Evolutionary conservation across 1,140 invertebrate genomes (phyloP).

Genomic region (Grapholita molesta): DNA sequence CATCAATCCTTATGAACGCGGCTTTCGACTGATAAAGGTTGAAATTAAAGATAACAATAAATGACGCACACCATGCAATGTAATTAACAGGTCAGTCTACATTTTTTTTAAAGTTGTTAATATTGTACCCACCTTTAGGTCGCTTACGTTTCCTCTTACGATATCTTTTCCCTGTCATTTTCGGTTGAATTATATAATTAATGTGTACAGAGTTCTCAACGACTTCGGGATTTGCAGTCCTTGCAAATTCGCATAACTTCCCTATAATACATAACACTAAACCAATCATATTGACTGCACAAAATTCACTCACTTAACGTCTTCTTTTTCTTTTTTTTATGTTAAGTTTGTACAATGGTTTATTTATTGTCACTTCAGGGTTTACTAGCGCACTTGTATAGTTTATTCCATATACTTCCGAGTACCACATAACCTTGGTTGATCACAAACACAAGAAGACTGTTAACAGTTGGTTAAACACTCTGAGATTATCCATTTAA

Average conservation of each 20-base stretch:
- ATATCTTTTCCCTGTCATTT: conserved; percentile 25
- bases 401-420: not conserved
- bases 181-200: conserved; percentile 22
- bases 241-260: conserved; percentile 49
- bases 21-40: too few species aligned
- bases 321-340: conserved; percentile 53
- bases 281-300: conserved; percentile 49
- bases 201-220: conserved; percentile 19
- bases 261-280: conserved; percentile 55
- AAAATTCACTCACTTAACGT: conserved; percentile 15
- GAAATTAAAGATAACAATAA: too few species aligned
- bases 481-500: conserved; percentile 9
- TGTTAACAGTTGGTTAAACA: not conserved
- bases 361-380: conserved; percentile 16
- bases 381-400: conserved; percentile 21
- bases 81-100: too few species aligned
- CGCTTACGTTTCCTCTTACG: conserved; percentile 24
- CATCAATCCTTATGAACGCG: too few species aligned
- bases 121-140: conserved; percentile 27
- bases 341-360: conserved; percentile 36
- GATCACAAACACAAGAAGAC: not conserved
- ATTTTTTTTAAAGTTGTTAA: not conserved
- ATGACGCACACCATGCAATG: too few species aligned
- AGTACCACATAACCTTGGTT: conserved; percentile 30
- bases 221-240: conserved; percentile 31